Evolutionary conservation across 2,888 invertebrate species (phyloP).

Genomic region (Caenorhabditis japonica): DNA sequence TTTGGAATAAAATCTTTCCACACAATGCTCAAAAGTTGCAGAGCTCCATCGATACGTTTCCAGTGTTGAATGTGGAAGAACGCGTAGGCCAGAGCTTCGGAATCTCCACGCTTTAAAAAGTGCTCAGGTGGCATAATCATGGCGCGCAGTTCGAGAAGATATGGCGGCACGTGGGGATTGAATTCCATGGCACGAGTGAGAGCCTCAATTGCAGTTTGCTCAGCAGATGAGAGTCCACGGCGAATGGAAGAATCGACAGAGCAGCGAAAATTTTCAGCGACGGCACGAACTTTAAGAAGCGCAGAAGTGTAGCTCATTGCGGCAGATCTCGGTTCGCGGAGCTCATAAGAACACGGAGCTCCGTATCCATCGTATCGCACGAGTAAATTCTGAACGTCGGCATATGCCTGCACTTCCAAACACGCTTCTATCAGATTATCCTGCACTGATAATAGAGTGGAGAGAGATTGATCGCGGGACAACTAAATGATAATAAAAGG

Average conservation of each 20-base stretch:
- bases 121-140: conserved; percentile 96
- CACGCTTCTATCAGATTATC: conserved; percentile 96
- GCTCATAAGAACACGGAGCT: conserved; percentile 81
- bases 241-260: conserved; percentile 66
- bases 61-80: conserved; percentile 96
- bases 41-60: conserved; percentile 94
- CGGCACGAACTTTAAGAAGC: conserved; percentile 86
- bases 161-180: conserved; percentile 88
- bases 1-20: conserved; percentile 84
- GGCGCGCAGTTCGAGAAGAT: conserved; percentile 85
- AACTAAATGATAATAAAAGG: conserved; percentile 81
- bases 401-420: conserved; percentile 94
- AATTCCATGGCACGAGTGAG: conserved; percentile 96
- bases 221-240: conserved; percentile 86
- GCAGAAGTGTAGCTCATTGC: conserved; percentile 95
- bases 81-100: conserved; percentile 95
- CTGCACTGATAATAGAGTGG: conserved; percentile 92
- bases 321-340: conserved; percentile 92
- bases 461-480: conserved; percentile 94
- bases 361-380: conserved; percentile 87
- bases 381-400: conserved; percentile 92
- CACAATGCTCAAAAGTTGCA: conserved; percentile 89
- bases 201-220: conserved; percentile 88
- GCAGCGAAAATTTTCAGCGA: conserved; percentile 75
- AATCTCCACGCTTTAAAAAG: conserved; percentile 89